These are phyloP conservation scores for Proales similis DNA, from an alignment of 1,140 invertebrate species.

Conservation along the genomic window DNA sequence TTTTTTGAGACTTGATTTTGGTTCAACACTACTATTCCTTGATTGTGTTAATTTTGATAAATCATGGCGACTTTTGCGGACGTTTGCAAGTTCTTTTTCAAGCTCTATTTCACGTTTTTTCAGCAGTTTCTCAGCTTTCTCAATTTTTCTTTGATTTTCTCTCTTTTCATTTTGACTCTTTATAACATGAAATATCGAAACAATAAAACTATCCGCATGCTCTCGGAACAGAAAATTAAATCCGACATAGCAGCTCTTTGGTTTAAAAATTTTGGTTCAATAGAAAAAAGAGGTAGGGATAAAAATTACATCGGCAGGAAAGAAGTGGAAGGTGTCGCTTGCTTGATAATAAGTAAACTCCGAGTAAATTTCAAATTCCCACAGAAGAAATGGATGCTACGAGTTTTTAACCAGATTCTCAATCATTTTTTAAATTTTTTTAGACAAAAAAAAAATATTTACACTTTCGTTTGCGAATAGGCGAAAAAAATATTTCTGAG, in stretches of 20 bases:
- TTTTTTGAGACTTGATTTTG: no score
- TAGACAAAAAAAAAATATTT: slow-evolving; percentile 10
- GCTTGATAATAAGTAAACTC: slow-evolving; percentile 19
- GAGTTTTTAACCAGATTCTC: not conserved
- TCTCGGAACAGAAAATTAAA: slow-evolving; percentile 15
- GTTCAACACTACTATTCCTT: no score
- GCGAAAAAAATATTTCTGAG: slow-evolving; percentile 19
- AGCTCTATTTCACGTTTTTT: no score
- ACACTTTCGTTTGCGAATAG: slow-evolving; percentile 4
- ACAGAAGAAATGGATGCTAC: slow-evolving; percentile 8
- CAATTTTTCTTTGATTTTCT: no score
- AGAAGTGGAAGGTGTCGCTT: slow-evolving; percentile 9
- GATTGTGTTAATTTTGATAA: no score
- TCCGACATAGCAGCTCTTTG: slow-evolving; percentile 10
- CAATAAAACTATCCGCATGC: slow-evolving; percentile 1
- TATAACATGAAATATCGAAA: no score
- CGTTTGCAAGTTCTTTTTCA: no score
- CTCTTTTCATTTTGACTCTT: no score
- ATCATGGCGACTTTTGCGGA: no score
- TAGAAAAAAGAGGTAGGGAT: not conserved
- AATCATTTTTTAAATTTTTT: no score
- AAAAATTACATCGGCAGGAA: not conserved
- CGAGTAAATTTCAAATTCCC: slow-evolving; percentile 32
- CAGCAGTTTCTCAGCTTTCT: no score
- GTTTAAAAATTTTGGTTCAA: not conserved